Base-by-base conservation (phyloP, 2,888 invertebrate genomes). In the Tanaodytes sp. region DNA sequence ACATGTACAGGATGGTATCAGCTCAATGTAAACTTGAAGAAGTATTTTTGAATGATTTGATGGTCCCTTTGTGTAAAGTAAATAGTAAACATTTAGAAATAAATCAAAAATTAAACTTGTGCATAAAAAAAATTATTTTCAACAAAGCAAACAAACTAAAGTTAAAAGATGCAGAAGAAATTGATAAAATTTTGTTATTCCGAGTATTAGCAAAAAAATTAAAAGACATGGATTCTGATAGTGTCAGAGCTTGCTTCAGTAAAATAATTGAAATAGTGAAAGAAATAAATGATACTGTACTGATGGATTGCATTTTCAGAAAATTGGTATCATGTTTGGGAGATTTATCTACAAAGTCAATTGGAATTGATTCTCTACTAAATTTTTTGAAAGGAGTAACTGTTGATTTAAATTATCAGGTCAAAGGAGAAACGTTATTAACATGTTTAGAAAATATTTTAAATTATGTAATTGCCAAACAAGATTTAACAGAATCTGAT, bases 351-450 rank as follows among this genome's bases (percentile, higher is more conserved):
- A 51, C 43, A 6, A 77, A 73, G 49, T 73, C 71, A 11, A 52
- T 71, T 43, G 70, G 79, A 16, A 48, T 79, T 0, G 72, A 48
- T 54, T 16, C 37, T 43, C 42, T 80, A 14, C 58, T 78, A 6
- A 64, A 76, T 45, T 49, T 72, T 51, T 58, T 80, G 36, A 61
- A 48, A 30, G 75, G 81, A 31, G 16, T 79, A n/a, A 73, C 73
- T 19, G 73, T 80, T 30, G 76, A 81, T 65, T 82, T 81, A 65
- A 72, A 80, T 11, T 75, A 82, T 62, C 72, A 74, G 73, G 65
- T 82, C 20, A 54, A 77, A 1, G 73, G 69, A 11, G 12, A 71
- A 2, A 76, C 75, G 16, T 71, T 83, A 2, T 77, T 70, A 2
- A 58, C 73, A 23, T 82, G 76, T 68, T 73, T 82, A 14, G 73